phyloP scores from a whole-genome alignment of 2,113 vertebrate genomes.

The Carassius gibelio region DNA sequence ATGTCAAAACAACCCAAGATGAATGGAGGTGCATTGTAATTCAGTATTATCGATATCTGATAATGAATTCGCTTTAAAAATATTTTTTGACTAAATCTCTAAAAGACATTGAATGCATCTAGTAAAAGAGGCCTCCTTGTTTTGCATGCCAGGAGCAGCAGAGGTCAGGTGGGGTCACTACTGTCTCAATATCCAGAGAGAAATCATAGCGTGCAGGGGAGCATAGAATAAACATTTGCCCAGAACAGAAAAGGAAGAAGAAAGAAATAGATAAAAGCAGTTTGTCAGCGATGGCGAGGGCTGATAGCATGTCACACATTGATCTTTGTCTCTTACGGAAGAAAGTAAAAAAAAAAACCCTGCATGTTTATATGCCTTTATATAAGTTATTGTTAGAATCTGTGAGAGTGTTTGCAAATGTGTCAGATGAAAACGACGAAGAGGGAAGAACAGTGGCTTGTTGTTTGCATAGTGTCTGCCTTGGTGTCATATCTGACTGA shows the following conservation, averaged over 20 bases:
- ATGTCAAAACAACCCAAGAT: background rate
- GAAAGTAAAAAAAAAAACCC: slow-evolving; percentile 51
- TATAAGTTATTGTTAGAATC: slow-evolving; percentile 44
- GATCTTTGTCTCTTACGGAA: slow-evolving; percentile 59
- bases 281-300: slow-evolving; percentile 31
- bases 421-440: slow-evolving; percentile 30
- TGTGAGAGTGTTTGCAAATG: slow-evolving; percentile 20
- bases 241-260: background rate
- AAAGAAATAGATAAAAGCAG: slow-evolving; percentile 23
- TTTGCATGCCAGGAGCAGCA: slow-evolving; percentile 13
- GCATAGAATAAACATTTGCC: slow-evolving; percentile 24
- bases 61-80: slow-evolving; percentile 9
- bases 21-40: background rate
- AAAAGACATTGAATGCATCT: background rate
- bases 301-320: slow-evolving; percentile 42
- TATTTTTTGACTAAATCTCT: background rate
- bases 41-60: background rate
- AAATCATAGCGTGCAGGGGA: slow-evolving; percentile 46
- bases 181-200: slow-evolving; percentile 9
- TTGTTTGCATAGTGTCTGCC: slow-evolving; percentile 58
- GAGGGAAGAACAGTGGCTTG: slow-evolving; percentile 8
- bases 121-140: slow-evolving; percentile 23
- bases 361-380: slow-evolving; percentile 1
- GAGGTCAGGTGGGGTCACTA: slow-evolving; percentile 45
- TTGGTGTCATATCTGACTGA: slow-evolving; percentile 29